Evolutionary conservation across 2,888 invertebrate species (phyloP).

Genomic region (Nomada fucata): DNA sequence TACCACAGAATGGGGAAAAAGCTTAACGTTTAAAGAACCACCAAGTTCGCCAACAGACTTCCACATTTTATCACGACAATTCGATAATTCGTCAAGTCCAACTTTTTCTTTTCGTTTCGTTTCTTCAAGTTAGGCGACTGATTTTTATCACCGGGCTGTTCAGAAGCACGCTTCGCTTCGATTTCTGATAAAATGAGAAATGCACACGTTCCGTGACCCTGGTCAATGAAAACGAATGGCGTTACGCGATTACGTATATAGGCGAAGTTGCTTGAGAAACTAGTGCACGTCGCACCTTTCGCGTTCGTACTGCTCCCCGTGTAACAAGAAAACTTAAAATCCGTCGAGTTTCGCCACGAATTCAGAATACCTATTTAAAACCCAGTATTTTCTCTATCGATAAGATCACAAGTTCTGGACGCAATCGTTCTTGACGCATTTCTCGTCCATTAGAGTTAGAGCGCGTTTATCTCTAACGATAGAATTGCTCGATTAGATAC

Average conservation of each 20-base stretch:
- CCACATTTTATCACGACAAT: too few species aligned
- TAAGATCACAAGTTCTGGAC: constrained; percentile 4
- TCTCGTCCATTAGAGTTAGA: not conserved
- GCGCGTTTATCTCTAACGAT: not conserved
- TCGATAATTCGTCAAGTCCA: too few species aligned
- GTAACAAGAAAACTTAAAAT: constrained; percentile 31
- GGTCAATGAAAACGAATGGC: constrained; percentile 62
- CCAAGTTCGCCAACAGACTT: too few species aligned
- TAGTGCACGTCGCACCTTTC: constrained; percentile 57
- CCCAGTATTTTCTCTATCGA: constrained; percentile 13
- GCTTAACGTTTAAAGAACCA: too few species aligned
- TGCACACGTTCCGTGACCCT: constrained; percentile 49
- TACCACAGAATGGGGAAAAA: too few species aligned
- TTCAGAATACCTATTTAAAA: constrained; percentile 1
- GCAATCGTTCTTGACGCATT: not conserved
- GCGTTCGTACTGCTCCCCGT: constrained; percentile 21
- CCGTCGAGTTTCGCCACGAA: not conserved
- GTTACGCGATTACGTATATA: constrained; percentile 5
- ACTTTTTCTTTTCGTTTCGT: too few species aligned
- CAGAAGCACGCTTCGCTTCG: not conserved
- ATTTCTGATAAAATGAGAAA: constrained; percentile 36
- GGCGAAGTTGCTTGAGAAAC: constrained; percentile 47
- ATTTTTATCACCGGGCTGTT: too few species aligned
- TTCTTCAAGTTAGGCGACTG: too few species aligned
- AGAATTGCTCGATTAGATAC: not conserved